phyloP scores from a whole-genome alignment of 2,888 invertebrate genomes.

The Amphipyra tragopoginis region DNA sequence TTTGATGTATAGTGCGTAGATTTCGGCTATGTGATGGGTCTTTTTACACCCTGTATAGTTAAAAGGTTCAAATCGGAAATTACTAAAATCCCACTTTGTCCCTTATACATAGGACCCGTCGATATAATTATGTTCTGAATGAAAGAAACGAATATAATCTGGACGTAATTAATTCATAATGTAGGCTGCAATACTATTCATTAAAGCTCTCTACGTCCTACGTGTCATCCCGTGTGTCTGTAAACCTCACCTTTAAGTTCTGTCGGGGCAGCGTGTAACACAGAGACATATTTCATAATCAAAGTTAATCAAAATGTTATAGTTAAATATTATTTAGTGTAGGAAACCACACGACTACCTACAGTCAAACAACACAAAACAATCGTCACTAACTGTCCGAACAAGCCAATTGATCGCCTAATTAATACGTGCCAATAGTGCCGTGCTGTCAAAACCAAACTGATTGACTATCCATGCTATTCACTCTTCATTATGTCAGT shows the following conservation, averaged over 20 bases:
- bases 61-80: too few species aligned
- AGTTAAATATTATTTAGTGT: conserved; percentile 20
- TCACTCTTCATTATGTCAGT: conserved; percentile 31
- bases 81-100: too few species aligned
- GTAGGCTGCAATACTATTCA: background rate
- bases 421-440: conserved; percentile 57
- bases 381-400: conserved; percentile 51
- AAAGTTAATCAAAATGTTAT: conserved; percentile 66
- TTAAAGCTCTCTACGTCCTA: too few species aligned
- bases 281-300: conserved; percentile 84
- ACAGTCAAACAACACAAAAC: conserved; percentile 63
- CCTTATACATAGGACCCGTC: too few species aligned
- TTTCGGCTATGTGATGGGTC: too few species aligned
- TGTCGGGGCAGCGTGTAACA: conserved; percentile 89
- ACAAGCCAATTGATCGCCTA: conserved; percentile 64
- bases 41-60: too few species aligned
- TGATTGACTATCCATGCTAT: conserved; percentile 48
- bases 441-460: conserved; percentile 55
- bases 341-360: conserved; percentile 62
- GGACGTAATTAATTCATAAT: background rate
- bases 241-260: conserved; percentile 87
- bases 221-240: background rate
- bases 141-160: too few species aligned
- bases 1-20: too few species aligned
- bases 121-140: too few species aligned